phyloP scores from a whole-genome alignment of 2,113 vertebrate species.

The Megaceryle maxima region DNA sequence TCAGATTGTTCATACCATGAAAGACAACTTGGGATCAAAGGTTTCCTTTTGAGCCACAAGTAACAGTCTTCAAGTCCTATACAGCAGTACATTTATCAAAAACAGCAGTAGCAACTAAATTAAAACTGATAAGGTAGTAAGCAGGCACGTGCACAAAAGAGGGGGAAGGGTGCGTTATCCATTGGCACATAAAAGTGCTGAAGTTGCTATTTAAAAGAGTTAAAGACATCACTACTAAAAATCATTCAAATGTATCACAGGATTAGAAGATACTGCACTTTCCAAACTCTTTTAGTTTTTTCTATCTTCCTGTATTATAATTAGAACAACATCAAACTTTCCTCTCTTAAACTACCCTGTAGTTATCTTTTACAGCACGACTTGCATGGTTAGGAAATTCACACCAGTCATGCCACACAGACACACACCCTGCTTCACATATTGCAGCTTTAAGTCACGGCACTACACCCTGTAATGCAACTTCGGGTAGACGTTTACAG shows the following conservation, averaged over 20 bases:
- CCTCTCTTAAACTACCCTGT: not conserved
- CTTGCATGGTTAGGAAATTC: not conserved
- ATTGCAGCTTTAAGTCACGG: not conserved
- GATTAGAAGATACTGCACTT: not conserved
- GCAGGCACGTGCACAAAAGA: not conserved
- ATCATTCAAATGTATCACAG: not conserved
- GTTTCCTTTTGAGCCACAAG: not conserved
- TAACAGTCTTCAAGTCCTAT: not conserved
- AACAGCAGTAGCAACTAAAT: not conserved
- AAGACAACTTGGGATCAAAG: not conserved
- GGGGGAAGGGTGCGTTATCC: not conserved
- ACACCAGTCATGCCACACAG: not conserved
- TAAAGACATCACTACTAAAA: not conserved
- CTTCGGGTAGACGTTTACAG: too few species aligned
- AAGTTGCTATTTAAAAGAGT: too few species aligned
- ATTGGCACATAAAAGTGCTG: too few species aligned
- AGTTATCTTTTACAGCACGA: not conserved
- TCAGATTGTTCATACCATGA: not conserved
- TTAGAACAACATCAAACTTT: not conserved
- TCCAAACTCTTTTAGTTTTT: not conserved
- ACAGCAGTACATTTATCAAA: not conserved
- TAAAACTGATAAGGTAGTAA: not conserved
- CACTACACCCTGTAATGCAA: not conserved
- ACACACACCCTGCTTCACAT: not conserved
- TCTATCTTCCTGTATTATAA: not conserved